Conservation (phyloP, 1,140 invertebrate genomes). For the Arctopsyche grandis region DNA sequence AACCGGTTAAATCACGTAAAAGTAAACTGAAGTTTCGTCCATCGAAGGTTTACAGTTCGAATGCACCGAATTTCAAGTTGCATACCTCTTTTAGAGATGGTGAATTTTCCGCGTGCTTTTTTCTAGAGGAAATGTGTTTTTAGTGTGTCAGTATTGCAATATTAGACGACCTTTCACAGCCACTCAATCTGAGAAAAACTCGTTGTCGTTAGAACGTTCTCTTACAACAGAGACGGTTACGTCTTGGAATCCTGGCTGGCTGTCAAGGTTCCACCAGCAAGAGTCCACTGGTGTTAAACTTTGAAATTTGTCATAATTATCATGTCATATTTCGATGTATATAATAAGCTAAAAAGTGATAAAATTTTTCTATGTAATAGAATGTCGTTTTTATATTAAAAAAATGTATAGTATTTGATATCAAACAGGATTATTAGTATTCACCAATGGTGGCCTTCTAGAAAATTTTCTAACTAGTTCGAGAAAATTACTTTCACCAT, state of each 20-base stretch:
- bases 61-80: no score
- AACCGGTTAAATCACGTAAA: neutral
- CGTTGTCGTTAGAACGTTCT: neutral
- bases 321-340: no score
- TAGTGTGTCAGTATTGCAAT: slow-evolving; percentile 16
- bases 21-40: no score
- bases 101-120: no score
- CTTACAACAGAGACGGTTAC: slow-evolving; percentile 3
- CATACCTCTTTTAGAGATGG: no score
- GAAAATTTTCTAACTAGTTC: neutral
- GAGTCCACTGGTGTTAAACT: neutral
- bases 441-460: no score
- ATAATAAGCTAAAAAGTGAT: no score
- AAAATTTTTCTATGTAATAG: no score
- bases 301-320: neutral
- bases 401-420: no score
- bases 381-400: no score
- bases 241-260: slow-evolving; percentile 8
- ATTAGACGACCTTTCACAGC: neutral
- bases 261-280: neutral
- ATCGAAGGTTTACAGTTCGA: no score
- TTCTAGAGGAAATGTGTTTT: neutral
- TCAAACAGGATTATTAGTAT: no score
- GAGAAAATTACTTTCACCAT: slow-evolving; percentile 17
- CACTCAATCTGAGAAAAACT: slow-evolving; percentile 2